Conservation (phyloP, 2,888 invertebrate species). For the Eupithecia exiguata region DNA sequence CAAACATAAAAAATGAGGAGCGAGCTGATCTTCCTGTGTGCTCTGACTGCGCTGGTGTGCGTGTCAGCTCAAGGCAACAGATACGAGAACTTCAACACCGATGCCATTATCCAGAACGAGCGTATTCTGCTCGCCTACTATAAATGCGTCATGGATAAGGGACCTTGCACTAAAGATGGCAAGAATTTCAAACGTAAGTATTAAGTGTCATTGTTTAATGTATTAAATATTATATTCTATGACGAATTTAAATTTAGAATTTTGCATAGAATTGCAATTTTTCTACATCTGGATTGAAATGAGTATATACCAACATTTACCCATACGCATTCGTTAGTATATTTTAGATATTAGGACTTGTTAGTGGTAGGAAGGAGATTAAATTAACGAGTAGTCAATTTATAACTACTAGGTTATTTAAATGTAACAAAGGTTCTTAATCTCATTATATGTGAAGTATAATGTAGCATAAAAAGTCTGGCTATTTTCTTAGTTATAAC, state of each 20-base stretch:
- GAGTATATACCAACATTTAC: too few relatives aligned
- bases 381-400: neutral
- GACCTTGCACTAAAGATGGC: conserved; percentile 79
- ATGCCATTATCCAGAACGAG: conserved; percentile 76
- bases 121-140: conserved; percentile 77
- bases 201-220: too few relatives aligned
- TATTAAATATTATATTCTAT: too few relatives aligned
- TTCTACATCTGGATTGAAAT: too few relatives aligned
- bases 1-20: conserved; percentile 59
- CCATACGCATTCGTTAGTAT: too few relatives aligned
- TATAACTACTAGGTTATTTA: neutral
- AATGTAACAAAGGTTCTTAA: too few relatives aligned
- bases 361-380: too few relatives aligned
- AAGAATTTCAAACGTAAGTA: conserved; percentile 78
- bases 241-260: too few relatives aligned
- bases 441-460: too few relatives aligned
- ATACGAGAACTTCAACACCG: conserved; percentile 77
- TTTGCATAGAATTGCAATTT: too few relatives aligned
- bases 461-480: neutral
- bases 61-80: conserved; percentile 64
- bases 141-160: conserved; percentile 80
- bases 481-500: neutral
- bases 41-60: conserved; percentile 70
- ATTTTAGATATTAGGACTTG: too few relatives aligned
- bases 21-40: conserved; percentile 58